Percentiles rank a stretch among this genome's conserved stretches.
Evolutionary conservation across 2,113 vertebrate species (phyloP).

Genomic region (Acrocephalus arundinaceus): DNA sequence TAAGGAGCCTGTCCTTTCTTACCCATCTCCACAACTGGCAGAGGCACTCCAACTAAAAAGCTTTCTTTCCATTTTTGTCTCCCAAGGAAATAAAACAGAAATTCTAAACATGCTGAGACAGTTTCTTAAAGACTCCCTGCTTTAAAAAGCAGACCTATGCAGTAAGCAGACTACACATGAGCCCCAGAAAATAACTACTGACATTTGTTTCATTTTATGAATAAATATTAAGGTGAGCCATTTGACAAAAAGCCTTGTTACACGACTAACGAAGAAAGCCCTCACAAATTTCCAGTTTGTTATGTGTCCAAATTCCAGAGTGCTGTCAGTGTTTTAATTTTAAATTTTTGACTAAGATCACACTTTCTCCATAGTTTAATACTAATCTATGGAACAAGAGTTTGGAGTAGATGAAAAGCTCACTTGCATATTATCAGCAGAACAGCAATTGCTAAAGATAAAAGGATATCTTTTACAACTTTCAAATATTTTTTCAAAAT

Average conservation of each 20-base stretch:
- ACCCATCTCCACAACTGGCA: background rate
- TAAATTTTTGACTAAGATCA: background rate
- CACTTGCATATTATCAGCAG: background rate
- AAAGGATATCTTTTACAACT: background rate
- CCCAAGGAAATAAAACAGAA: background rate
- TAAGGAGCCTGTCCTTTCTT: background rate
- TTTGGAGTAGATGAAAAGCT: background rate
- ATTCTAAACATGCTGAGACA: background rate
- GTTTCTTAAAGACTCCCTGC: constrained; percentile 3
- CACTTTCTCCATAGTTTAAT: background rate
- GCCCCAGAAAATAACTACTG: background rate
- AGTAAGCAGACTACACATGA: background rate
- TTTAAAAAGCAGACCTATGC: background rate
- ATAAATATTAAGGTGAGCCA: background rate
- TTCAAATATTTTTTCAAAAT: background rate
- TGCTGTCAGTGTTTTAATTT: background rate
- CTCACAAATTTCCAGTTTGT: background rate
- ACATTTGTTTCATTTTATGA: background rate
- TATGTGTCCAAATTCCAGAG: background rate
- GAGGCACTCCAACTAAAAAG: background rate
- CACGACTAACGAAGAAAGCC: background rate
- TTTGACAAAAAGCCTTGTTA: background rate
- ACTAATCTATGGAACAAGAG: background rate
- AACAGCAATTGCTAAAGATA: background rate
- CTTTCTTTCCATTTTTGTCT: background rate